Base-by-base conservation (phyloP, 2,888 invertebrate genomes). In the Barypeithes pellucidus region DNA sequence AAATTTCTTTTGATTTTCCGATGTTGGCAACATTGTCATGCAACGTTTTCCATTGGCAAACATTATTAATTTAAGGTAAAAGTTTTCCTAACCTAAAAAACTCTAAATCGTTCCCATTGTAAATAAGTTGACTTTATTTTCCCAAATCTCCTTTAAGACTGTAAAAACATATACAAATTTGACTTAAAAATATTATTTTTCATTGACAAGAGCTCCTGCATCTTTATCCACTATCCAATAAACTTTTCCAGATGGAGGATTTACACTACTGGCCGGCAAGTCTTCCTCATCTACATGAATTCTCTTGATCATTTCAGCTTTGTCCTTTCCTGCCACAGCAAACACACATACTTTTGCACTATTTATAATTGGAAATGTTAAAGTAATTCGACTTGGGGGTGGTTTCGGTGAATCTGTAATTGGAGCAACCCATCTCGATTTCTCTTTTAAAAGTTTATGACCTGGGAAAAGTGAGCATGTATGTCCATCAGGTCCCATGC, bases 401-500 rank as follows among this genome's bases (percentile, higher is more conserved):
- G 98, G 98, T 84, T 99, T 99, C 0, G 99, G 99, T 0, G 98
- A 98, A 87, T 99, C 95, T 0, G 89, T 90, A 73, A 99, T 94
- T 0, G 94, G 87, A 8, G 95, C 95, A 2, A 98, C 93, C 88
- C 94, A 91, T 57, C 89, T 85, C 0, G 84, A 83, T 0, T 84
- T 88, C 82, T 94, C 94, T 0, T 90, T 83, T 60, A 72, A 47
- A 14, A 75, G 29, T 16, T 57, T 39, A 66, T 75, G 72, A 0
- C 89, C 92, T 0, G 99, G 99, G 87, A 99, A 99, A 14, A 99
- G 86, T 0, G 99, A 99, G 83, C 98, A 98, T 0, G 98, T 99
- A 86, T 99, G 99, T 0, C 99, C 99, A 84, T 99, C 99, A 0
- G 98, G 98, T 0, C 99, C 99, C 91, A 99, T 94, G 12, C 99